A percentile compares a stretch with the other conserved stretches of the same genome.
phyloP scores from a whole-genome alignment of 2,888 invertebrate species.

The Schizaphis graminum region DNA sequence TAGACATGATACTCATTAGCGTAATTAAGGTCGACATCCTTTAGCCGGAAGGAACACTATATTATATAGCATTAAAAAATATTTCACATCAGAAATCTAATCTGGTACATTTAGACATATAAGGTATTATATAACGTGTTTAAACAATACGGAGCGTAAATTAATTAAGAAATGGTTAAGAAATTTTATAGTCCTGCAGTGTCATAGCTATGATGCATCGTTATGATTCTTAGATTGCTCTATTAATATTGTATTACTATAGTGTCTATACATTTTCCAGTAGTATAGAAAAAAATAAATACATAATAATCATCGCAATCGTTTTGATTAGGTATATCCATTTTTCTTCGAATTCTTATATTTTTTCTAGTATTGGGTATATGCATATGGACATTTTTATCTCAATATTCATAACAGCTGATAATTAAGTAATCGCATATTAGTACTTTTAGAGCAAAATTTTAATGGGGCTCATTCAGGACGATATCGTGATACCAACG shows the following conservation, averaged over 20 bases:
- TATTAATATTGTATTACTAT: background rate
- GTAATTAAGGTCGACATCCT: background rate
- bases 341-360: background rate
- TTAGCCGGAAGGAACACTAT: no score
- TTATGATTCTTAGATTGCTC: background rate
- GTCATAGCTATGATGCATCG: background rate
- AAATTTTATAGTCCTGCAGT: background rate
- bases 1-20: background rate
- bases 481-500: background rate
- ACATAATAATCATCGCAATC: background rate
- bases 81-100: no score
- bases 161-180: background rate
- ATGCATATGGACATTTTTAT: background rate
- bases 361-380: background rate
- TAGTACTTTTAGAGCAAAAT: background rate
- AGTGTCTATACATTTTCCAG: background rate
- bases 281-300: background rate
- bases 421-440: background rate
- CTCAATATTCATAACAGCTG: background rate
- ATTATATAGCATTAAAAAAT: no score
- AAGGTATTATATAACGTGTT: background rate
- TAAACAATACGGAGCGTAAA: background rate
- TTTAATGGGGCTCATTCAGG: background rate
- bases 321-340: background rate
- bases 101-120: background rate